Evolutionary conservation across 2,888 invertebrate species (phyloP), one percentile per base, ranked within the genome.

Genomic region (Trissonchulus latispiculum): DNA sequence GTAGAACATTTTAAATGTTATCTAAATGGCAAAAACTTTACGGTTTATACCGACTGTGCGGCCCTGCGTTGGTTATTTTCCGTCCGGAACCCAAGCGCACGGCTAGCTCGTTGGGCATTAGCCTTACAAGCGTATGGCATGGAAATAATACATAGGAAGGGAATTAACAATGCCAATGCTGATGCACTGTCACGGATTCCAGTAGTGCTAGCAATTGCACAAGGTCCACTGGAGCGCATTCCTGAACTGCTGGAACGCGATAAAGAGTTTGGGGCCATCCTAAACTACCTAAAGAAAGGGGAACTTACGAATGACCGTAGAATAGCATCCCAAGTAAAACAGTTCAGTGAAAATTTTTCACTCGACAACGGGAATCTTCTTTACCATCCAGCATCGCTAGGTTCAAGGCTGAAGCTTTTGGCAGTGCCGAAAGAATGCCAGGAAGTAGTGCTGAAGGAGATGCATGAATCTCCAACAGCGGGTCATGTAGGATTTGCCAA

Each of bases 401-500:
- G n/a, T n/a, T n/a, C n/a, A n/a, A n/a, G n/a, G n/a, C n/a, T n/a
- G n/a, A 59, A 59, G 28, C 33, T 64, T 32, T 35, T 64, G 15
- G 66, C 33, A 8, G 29, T 64, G 33, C 66, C 66, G 8, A 8
- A 15, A 29, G 8, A 31, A 29, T 35, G 29, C 18, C 66, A 35
- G n/a, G 8, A 8, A 64, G 66, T 32, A 64, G 8, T 64, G 33
- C 15, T n/a, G n/a, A n/a, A n/a, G n/a, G n/a, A n/a, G n/a, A n/a
- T n/a, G n/a, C n/a, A n/a, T n/a, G n/a, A n/a, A n/a, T n/a, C n/a
- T n/a, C n/a, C n/a, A n/a, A n/a, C n/a, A n/a, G n/a, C n/a, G n/a
- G n/a, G n/a, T n/a, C 78, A 79, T 62, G 62, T 76, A 18, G 77
- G 78, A 0, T 23, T 67, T 18, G 72, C 76, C 0, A 77, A 76